phyloP scores from a whole-genome alignment of 2,113 vertebrate species.

The Lynx canadensis region DNA sequence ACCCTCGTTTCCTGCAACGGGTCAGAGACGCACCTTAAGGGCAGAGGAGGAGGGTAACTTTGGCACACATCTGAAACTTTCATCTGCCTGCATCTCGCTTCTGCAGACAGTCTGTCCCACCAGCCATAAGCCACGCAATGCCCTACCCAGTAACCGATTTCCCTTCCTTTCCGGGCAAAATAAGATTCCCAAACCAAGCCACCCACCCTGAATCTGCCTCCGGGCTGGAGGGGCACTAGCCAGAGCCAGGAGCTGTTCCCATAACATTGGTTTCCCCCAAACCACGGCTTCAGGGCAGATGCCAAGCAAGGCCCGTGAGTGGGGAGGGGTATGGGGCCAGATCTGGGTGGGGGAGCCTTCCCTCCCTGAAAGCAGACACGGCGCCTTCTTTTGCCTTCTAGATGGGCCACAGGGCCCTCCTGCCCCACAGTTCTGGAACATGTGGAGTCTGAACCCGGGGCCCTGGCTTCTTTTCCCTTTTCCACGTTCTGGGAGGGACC shows the following conservation, averaged over 20 bases:
- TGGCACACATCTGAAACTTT: neutral
- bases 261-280: neutral
- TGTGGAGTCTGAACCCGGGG: neutral
- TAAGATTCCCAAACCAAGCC: constrained; percentile 25
- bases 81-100: rapidly evolving
- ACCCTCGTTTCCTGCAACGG: rapidly evolving
- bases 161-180: neutral
- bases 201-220: neutral
- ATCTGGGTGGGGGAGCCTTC: neutral
- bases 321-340: neutral
- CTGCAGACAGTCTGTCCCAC: neutral
- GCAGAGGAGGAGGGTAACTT: neutral
- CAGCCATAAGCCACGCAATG: neutral
- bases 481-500: neutral
- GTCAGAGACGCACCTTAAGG: neutral
- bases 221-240: neutral
- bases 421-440: neutral
- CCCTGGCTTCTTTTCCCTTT: neutral
- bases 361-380: neutral
- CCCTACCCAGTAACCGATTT: neutral
- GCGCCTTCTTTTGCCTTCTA: neutral
- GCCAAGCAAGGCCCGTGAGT: neutral
- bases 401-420: neutral
- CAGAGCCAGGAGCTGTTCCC: neutral
- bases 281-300: constrained; percentile 12